Conservation (phyloP, 2,113 vertebrate species). For the Pedionomus torquatus region DNA sequence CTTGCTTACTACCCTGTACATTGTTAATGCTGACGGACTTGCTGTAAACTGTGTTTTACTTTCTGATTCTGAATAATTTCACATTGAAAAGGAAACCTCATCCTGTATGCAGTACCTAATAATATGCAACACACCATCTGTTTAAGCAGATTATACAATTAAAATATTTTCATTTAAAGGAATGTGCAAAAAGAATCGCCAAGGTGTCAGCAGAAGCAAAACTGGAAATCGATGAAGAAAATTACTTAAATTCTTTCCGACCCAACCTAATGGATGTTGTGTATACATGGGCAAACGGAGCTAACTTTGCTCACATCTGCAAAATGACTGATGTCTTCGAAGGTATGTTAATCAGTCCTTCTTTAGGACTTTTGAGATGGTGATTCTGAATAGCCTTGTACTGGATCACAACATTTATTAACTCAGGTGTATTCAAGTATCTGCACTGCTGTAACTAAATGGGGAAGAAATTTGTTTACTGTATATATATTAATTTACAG, state of each 20-base stretch:
- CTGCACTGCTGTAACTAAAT: neutral
- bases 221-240: conserved; percentile 94
- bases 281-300: conserved; percentile 93
- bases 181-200: conserved; percentile 95
- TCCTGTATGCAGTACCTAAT: neutral
- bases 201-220: conserved; percentile 98
- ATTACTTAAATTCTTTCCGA: conserved; percentile 89
- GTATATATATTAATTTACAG: neutral
- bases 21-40: neutral
- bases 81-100: neutral
- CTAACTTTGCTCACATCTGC: conserved; percentile 95
- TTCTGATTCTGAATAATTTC: neutral
- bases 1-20: neutral
- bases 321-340: conserved; percentile 99
- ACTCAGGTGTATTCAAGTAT: neutral
- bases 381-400: neutral
- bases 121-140: neutral
- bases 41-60: neutral
- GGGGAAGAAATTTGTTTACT: neutral
- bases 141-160: neutral
- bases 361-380: neutral
- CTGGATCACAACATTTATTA: neutral
- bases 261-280: conserved; percentile 98
- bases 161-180: conserved; percentile 76
- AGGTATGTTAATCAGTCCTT: conserved; percentile 74